phyloP scores from a whole-genome alignment of 1,140 invertebrate genomes.

The Brachionus angularis region DNA sequence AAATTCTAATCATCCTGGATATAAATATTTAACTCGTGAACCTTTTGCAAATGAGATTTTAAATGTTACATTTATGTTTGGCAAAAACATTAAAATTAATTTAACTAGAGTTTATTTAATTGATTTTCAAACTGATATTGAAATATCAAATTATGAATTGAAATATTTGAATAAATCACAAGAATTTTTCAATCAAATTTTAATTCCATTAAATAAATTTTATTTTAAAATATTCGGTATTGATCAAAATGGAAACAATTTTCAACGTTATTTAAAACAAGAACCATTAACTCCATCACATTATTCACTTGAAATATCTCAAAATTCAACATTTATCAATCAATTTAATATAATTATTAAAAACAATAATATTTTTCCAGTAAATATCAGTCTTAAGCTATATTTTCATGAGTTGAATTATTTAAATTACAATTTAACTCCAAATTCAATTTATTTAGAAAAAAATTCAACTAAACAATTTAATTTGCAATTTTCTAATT shows the following conservation, averaged over 20 bases:
- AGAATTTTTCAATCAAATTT: not conserved
- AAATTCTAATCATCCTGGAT: not conserved
- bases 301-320: not conserved
- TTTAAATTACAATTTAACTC: too few relatives aligned
- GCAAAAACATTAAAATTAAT: not conserved
- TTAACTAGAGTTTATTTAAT: not conserved
- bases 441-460: too few relatives aligned
- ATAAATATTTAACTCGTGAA: not conserved
- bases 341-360: too few relatives aligned
- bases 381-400: too few relatives aligned
- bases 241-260: not conserved
- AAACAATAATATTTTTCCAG: too few relatives aligned
- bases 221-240: not conserved
- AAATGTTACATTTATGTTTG: not conserved
- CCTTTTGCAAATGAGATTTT: not conserved
- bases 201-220: not conserved
- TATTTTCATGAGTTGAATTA: too few relatives aligned
- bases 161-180: too few relatives aligned
- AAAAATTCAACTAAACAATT: too few relatives aligned
- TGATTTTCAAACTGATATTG: not conserved
- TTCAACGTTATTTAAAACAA: constrained; percentile 5
- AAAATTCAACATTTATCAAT: too few relatives aligned
- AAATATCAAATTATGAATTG: constrained; percentile 1
- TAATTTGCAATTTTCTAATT: too few relatives aligned
- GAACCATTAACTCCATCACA: not conserved